Base-by-base conservation (phyloP, 2,797 vertebrate genomes). In the Coregonus sp. region DNA sequence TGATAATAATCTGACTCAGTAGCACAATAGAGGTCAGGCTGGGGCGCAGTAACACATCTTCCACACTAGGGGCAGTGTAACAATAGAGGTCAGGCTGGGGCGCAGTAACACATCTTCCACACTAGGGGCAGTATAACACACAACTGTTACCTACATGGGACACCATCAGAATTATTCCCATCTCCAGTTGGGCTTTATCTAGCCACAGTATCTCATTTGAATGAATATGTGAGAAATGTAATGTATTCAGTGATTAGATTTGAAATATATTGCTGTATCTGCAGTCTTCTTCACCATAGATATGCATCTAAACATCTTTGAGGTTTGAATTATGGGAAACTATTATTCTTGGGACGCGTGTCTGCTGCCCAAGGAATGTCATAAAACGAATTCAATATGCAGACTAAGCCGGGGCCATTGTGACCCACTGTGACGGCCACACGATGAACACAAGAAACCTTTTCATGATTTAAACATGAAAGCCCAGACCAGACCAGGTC, bases 381-480 rank as follows among this genome's bases (percentile, higher is more conserved):
- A 25, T 25, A 25, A 25, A 25, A 25, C 25, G 25, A 25, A 25
- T 25, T 25, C 25, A 25, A 25, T 25, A 25, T 25, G 25, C 25
- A 25, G 25, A 25, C 25, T 25, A 25, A 25, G 25, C 25, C 25
- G 25, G 25, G 25, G 25, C 25, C 25, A 25, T 25, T 25, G 25
- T 25, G 25, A 25, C 25, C 25, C 25, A 25, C 25, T 25, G 25
- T 40, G 40, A 40, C 79, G 83, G 70, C 59, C 84, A 79, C 87
- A 78, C 67, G 25, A 84, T 84, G 90, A 67, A 85, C 78, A 93
- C 91, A 94, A 93, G 87, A 86, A 86, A 77, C 86, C 88, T 90
- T 92, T 93, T 93, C 92, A 91, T 81, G 4, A 56, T 74, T 82
- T 79, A 78, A 83, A 93, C 92, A 93, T 25, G 25, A 25, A 93